Conservation (phyloP, 2,888 invertebrate genomes). For the Chorisops tibialis region DNA sequence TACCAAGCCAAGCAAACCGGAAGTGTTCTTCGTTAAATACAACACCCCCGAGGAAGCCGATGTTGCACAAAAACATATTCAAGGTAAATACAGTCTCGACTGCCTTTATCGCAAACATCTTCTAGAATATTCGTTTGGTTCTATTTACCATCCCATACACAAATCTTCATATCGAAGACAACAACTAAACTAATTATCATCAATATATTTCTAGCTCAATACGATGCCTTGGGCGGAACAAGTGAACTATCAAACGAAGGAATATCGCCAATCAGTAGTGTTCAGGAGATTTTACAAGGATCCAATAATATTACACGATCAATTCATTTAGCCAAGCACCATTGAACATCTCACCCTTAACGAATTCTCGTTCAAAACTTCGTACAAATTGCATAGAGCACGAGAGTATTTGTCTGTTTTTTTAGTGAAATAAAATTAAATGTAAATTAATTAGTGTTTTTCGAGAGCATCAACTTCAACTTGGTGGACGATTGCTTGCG, state of each 20-base stretch:
- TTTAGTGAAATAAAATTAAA: too few species aligned
- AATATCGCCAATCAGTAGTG: constrained; percentile 6
- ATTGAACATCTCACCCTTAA: constrained; percentile 1
- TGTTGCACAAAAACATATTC: constrained; percentile 31
- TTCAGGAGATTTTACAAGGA: constrained; percentile 8
- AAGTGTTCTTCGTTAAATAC: constrained; percentile 36
- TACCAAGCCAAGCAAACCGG: constrained; percentile 35
- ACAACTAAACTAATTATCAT: neutral
- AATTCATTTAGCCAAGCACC: neutral
- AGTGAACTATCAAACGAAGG: constrained; percentile 22
- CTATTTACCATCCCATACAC: too few species aligned
- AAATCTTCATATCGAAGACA: too few species aligned
- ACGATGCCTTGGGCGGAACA: constrained; percentile 26
- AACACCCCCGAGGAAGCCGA: constrained; percentile 34
- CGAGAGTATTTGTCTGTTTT: too few species aligned
- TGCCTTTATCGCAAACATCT: too few species aligned
- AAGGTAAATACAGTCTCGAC: too few species aligned
- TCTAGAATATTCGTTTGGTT: too few species aligned
- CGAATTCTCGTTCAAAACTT: neutral
- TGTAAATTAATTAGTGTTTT: too few species aligned
- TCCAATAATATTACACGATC: constrained; percentile 9
- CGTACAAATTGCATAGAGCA: constrained; percentile 1
- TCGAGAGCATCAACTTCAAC: neutral
- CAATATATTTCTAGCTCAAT: constrained; percentile 16
- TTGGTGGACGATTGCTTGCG: too few species aligned